Evolutionary conservation across 2,888 invertebrate species (phyloP).

Genomic region (Fragum fragum): DNA sequence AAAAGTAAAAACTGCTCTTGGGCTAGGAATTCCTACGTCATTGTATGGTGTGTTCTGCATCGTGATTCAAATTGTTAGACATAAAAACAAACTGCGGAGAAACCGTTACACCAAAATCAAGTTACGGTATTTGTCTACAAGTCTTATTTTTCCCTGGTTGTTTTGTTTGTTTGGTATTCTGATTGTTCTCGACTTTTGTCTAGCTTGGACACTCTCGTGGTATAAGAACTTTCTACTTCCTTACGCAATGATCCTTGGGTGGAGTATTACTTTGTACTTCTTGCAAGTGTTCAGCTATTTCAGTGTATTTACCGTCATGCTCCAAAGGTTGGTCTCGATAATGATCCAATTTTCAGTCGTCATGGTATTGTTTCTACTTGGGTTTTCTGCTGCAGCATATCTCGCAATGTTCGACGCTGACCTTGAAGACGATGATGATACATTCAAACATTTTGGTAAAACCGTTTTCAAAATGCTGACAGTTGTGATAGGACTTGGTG

Average conservation of each 20-base stretch:
- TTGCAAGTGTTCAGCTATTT: background rate
- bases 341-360: background rate
- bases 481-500: constrained; percentile 14
- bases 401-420: background rate
- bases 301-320: constrained; percentile 13
- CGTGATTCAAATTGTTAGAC: background rate
- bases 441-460: background rate
- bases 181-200: constrained; percentile 1
- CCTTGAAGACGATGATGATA: background rate
- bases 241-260: background rate
- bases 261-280: constrained; percentile 1
- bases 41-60: background rate
- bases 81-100: background rate
- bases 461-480: background rate
- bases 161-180: background rate
- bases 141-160: background rate
- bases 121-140: background rate
- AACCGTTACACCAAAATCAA: background rate
- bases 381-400: constrained; percentile 7
- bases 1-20: background rate
- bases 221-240: background rate
- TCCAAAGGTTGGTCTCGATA: background rate
- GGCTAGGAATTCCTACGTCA: background rate
- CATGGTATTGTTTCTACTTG: constrained; percentile 4
- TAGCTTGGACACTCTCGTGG: background rate